phyloP scores from a whole-genome alignment of 1,140 invertebrate species.

The Eupeodes corollae region DNA sequence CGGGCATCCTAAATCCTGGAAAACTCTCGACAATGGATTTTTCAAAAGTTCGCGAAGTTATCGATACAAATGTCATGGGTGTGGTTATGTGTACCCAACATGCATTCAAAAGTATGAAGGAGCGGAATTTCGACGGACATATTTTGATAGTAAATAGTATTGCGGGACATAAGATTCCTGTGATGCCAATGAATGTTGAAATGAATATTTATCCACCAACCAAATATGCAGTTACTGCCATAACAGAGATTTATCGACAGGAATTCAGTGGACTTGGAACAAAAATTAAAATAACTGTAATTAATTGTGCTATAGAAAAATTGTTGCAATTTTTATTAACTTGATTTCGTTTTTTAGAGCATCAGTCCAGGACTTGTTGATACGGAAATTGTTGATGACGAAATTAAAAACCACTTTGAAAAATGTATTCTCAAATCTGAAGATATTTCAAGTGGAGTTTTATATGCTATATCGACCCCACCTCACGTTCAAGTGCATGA shows the following conservation, averaged over 20 bases:
- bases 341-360: conserved; percentile 18
- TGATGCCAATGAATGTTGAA: conserved; percentile 1
- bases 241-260: conserved; percentile 42
- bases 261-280: conserved; percentile 42
- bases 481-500: conserved; percentile 44
- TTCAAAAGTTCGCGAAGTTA: conserved; percentile 19
- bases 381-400: conserved; percentile 41
- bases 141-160: conserved; percentile 55
- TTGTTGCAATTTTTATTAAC: too few species aligned
- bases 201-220: conserved; percentile 41
- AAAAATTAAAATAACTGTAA: conserved; percentile 12
- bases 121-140: conserved; percentile 45
- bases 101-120: conserved; percentile 52
- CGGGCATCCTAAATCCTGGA: conserved; percentile 43
- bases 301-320: too few species aligned
- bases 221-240: conserved; percentile 42
- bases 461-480: conserved; percentile 47
- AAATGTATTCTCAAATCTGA: conserved; percentile 26
- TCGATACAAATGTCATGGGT: conserved; percentile 60
- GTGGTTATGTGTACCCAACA: conserved; percentile 53
- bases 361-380: conserved; percentile 47
- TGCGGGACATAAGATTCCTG: conserved; percentile 33
- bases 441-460: conserved; percentile 44
- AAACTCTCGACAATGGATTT: conserved; percentile 19
- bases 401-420: conserved; percentile 11